These are phyloP conservation scores for Halichoerus grypus DNA, from an alignment of 2,113 vertebrate genomes.

Conservation along the genomic window DNA sequence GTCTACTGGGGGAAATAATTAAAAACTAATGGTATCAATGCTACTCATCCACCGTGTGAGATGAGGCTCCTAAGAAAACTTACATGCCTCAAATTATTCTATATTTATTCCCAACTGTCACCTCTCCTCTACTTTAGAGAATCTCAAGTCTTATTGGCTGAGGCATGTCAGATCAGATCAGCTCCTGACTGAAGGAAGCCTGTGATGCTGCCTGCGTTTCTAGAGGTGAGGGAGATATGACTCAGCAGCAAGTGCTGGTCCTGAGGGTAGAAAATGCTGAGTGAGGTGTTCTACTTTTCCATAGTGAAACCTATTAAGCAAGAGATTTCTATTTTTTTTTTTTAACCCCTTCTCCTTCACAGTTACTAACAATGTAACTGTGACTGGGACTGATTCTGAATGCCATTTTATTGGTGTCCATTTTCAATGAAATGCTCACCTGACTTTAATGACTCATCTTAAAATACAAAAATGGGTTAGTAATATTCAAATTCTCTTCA, in stretches of 20 bases:
- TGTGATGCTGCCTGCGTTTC: not conserved
- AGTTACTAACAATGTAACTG: not conserved
- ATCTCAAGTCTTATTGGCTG: not conserved
- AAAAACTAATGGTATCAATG: not conserved
- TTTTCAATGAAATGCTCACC: not conserved
- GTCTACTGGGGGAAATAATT: slow-evolving; percentile 13
- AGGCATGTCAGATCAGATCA: not conserved
- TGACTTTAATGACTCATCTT: not conserved
- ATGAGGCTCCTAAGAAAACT: slow-evolving; percentile 37
- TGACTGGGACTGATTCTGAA: not conserved
- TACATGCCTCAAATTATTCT: not conserved
- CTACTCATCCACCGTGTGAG: not conserved
- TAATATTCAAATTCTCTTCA: slow-evolving; percentile 19
- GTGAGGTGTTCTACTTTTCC: not conserved
- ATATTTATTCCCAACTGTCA: slow-evolving; percentile 53
- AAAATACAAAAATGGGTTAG: not conserved
- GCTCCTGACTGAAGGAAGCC: not conserved
- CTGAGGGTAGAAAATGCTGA: not conserved
- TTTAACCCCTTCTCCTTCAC: not conserved
- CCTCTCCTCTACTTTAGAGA: not conserved
- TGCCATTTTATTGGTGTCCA: not conserved
- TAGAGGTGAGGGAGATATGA: not conserved
- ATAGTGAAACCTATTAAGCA: not conserved
- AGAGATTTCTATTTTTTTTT: not conserved
- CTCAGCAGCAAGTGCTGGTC: not conserved